phyloP scores from a whole-genome alignment of 2,797 vertebrate species.

The Thaleichthys pacificus region DNA sequence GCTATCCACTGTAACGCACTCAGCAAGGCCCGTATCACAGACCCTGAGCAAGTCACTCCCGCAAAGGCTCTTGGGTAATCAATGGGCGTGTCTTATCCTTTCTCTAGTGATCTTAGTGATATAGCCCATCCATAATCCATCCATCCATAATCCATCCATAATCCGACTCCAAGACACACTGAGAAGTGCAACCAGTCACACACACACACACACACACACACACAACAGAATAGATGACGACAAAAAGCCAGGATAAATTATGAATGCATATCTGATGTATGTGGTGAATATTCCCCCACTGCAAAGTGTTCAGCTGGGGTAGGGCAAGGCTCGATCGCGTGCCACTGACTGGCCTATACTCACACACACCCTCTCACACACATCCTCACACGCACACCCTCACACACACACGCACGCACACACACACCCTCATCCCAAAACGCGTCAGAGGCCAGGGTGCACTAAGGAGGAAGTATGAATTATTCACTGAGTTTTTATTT shows the following conservation, averaged over 20 bases:
- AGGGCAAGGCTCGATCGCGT: slow-evolving; percentile 63
- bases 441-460: not conserved
- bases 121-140: too few species aligned
- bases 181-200: slow-evolving; percentile 2
- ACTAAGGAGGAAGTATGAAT: slow-evolving; percentile 45
- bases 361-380: not conserved
- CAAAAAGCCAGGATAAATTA: slow-evolving; percentile 66
- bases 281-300: slow-evolving; percentile 63
- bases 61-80: too few species aligned
- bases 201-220: slow-evolving; percentile 21
- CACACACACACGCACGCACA: slow-evolving; percentile 35
- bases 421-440: not conserved
- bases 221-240: slow-evolving; percentile 58
- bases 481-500: slow-evolving; percentile 73
- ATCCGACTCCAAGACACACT: too few species aligned
- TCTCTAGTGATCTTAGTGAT: too few species aligned
- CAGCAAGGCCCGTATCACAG: too few species aligned
- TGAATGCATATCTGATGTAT: slow-evolving; percentile 73
- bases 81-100: not conserved
- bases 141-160: too few species aligned
- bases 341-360: slow-evolving; percentile 52
- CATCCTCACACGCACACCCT: not conserved
- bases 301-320: slow-evolving; percentile 43
- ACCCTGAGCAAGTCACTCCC: too few species aligned
- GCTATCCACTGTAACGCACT: too few species aligned